phyloP scores from a whole-genome alignment of 2,113 vertebrate genomes.

The Peromyscus californicus region DNA sequence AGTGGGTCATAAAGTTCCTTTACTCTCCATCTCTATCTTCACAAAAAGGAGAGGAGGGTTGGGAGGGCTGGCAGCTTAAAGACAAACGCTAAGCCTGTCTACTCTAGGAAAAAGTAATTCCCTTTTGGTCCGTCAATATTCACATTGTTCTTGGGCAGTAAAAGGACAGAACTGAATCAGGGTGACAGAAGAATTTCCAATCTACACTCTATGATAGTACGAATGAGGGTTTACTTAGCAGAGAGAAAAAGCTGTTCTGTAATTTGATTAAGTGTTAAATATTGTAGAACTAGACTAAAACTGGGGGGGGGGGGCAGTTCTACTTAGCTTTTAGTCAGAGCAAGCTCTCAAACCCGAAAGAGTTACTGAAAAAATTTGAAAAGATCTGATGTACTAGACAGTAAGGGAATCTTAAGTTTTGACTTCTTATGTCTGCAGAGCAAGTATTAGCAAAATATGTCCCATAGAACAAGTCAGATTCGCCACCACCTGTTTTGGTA shows the following conservation, averaged over 20 bases:
- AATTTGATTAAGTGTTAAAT: conserved; percentile 31
- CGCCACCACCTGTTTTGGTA: not conserved
- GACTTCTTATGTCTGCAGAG: conserved; percentile 4
- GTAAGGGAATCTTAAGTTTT: conserved; percentile 39
- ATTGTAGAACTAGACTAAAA: not conserved
- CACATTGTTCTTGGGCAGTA: not conserved
- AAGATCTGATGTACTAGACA: not conserved
- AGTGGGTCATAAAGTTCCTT: conserved; percentile 46
- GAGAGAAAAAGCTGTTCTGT: conserved; percentile 4
- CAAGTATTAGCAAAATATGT: conserved; percentile 3
- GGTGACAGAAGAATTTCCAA: conserved; percentile 23
- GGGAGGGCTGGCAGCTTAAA: not conserved
- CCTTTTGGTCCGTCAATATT: conserved; percentile 34
- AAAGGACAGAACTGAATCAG: conserved; percentile 37
- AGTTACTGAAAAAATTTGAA: conserved; percentile 46
- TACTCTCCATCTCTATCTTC: not conserved
- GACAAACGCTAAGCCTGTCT: conserved; percentile 17
- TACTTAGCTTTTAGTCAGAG: conserved; percentile 41
- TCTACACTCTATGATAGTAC: not conserved
- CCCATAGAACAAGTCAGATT: not conserved
- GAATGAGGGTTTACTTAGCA: conserved; percentile 19
- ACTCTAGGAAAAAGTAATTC: conserved; percentile 38
- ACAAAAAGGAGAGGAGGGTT: not conserved
- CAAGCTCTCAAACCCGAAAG: conserved; percentile 18
- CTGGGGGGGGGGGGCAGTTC: conserved; percentile 2